Conservation (phyloP, 2,888 invertebrate genomes). For the Drosophila ustulata region DNA sequence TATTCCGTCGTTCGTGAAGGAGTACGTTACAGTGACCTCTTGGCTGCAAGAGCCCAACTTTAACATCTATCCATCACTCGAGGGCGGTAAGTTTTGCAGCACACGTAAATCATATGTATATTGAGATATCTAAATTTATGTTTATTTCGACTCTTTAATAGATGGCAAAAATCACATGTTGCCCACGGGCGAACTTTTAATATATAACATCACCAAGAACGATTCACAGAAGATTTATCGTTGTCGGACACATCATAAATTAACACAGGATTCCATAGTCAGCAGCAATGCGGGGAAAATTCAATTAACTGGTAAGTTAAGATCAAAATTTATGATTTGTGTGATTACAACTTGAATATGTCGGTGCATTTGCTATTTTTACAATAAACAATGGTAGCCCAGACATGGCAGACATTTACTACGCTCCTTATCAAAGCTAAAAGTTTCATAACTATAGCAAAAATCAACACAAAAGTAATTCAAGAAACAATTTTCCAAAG, state of each 20-base stretch:
- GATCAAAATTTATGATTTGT: background rate
- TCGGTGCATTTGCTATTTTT: background rate
- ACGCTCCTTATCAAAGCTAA: conserved; percentile 16
- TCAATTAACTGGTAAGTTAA: conserved; percentile 86
- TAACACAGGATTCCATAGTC: conserved; percentile 87
- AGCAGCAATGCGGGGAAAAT: conserved; percentile 87
- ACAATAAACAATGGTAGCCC: background rate
- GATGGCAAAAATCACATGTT: conserved; percentile 88
- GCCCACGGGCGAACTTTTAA: conserved; percentile 87
- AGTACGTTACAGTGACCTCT: conserved; percentile 87
- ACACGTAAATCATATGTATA: background rate
- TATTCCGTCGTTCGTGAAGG: conserved; percentile 86
- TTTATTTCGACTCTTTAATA: conserved; percentile 53
- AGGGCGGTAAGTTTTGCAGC: conserved; percentile 85
- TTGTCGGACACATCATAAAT: conserved; percentile 87
- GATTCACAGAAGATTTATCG: conserved; percentile 87
- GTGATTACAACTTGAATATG: conserved; percentile 3
- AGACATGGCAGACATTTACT: conserved; percentile 6
- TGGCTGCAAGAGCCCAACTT: conserved; percentile 87
- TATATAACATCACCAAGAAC: conserved; percentile 87
- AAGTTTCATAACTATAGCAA: conserved; percentile 15
- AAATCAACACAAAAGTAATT: conserved; percentile 21
- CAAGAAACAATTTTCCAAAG: conserved; percentile 20
- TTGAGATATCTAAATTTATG: background rate
- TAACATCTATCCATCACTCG: conserved; percentile 86